Percentiles rank a stretch among this genome's conserved stretches.
Evolutionary conservation across 2,888 invertebrate species (phyloP).

Genomic region (Plusia festucae): DNA sequence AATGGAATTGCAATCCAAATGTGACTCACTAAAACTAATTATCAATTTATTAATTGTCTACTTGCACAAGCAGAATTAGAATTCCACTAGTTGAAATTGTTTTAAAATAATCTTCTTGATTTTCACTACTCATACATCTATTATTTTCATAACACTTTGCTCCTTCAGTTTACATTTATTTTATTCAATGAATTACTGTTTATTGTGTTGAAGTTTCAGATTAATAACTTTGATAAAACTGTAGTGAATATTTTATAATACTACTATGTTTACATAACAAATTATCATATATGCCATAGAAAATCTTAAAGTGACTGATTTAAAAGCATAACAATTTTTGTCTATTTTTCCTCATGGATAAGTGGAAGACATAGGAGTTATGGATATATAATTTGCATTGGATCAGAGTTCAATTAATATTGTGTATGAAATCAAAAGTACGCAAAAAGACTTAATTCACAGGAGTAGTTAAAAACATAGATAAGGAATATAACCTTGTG

Average conservation of each 20-base stretch:
- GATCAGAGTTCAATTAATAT: neutral
- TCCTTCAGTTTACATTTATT: neutral
- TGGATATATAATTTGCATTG: neutral
- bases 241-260: neutral
- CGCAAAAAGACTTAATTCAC: neutral
- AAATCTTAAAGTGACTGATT: neutral
- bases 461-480: neutral
- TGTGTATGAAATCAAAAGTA: neutral
- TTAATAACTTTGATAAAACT: neutral
- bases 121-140: neutral
- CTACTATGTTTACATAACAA: neutral
- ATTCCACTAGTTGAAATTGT: neutral
- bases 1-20: slow-evolving; percentile 22
- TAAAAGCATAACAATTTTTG: neutral
- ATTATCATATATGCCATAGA: slow-evolving; percentile 1
- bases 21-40: slow-evolving; percentile 11
- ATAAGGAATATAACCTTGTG: no score
- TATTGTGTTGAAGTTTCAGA: neutral
- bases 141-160: slow-evolving; percentile 1
- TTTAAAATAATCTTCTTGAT: neutral
- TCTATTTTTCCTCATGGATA: neutral
- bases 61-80: slow-evolving; percentile 3
- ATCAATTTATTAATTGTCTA: neutral
- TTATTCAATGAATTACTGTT: slow-evolving; percentile 4
- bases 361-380: neutral